Conservation (phyloP, 2,113 vertebrate species). For the Lasiurus borealis region DNA sequence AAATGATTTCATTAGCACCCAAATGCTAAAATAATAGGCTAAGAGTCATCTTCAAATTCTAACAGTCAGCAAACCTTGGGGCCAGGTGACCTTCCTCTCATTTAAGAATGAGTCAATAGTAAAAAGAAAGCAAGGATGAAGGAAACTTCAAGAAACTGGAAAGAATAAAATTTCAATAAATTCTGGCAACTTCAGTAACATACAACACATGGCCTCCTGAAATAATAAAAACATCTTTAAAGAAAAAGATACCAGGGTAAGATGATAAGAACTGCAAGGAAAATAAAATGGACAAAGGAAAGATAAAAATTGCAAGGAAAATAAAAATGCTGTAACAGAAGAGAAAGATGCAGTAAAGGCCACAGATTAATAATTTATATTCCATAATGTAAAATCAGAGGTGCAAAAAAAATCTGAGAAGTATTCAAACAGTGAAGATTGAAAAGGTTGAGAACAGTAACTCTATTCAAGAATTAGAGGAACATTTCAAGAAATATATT, state of each 20-base stretch:
- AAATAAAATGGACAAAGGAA: not conserved
- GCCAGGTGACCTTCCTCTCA: not conserved
- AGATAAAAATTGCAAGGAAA: not conserved
- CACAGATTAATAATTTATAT: not conserved
- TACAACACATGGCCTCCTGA: not conserved
- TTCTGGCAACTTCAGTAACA: not conserved
- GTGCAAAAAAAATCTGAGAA: constrained; percentile 16
- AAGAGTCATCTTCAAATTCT: not conserved
- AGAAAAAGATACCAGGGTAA: not conserved
- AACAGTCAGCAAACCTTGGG: not conserved
- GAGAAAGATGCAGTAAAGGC: not conserved
- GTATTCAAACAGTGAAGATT: not conserved
- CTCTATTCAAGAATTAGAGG: not conserved
- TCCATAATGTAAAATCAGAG: not conserved
- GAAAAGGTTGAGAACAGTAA: not conserved
- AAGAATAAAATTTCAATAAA: constrained; percentile 27
- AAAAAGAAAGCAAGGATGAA: not conserved
- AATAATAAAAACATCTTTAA: not conserved
- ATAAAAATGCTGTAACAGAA: not conserved
- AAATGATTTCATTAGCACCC: constrained; percentile 32
- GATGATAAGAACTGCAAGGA: not conserved
- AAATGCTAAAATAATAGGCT: constrained; percentile 21
- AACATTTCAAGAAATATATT: not conserved
- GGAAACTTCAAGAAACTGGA: constrained; percentile 2
- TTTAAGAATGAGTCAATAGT: not conserved